Evolutionary conservation across 2,888 invertebrate species (phyloP).

Genomic region (Pegoplata infirma): DNA sequence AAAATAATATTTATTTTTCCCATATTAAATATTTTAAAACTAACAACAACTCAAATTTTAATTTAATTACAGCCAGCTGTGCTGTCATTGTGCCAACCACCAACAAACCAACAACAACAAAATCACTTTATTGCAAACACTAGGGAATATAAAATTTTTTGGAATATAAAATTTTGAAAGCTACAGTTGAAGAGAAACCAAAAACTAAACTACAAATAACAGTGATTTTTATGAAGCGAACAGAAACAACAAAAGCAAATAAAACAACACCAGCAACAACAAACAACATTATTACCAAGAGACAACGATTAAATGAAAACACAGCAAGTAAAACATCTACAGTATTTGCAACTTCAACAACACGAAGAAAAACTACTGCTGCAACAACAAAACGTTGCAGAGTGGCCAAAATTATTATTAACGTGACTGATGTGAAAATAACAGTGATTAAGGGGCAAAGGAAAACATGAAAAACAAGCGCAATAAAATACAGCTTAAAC

Average conservation of each 20-base stretch:
- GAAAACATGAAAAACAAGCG: constrained; percentile 58
- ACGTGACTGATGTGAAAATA: constrained; percentile 57
- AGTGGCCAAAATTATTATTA: constrained; percentile 47
- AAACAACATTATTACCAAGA: constrained; percentile 4
- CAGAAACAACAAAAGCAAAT: constrained; percentile 24
- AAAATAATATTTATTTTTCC: too few species aligned
- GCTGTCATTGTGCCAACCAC: constrained; percentile 42
- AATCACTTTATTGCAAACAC: constrained; percentile 4
- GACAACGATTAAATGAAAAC: constrained; percentile 54
- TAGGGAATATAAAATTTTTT: not conserved
- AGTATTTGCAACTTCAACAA: constrained; percentile 11
- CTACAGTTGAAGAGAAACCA: not conserved
- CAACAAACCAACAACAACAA: constrained; percentile 20
- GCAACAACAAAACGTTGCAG: constrained; percentile 32
- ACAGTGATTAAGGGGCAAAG: constrained; percentile 46
- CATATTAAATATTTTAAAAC: too few species aligned
- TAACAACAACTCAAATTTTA: constrained; percentile 46
- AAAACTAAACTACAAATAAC: not conserved
- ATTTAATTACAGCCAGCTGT: constrained; percentile 36
- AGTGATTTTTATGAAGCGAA: constrained; percentile 44
- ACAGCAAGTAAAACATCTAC: constrained; percentile 27
- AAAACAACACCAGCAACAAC: constrained; percentile 15
- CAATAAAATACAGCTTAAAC: constrained; percentile 51
- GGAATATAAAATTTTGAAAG: not conserved
- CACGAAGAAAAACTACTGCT: constrained; percentile 21